A percentile compares a stretch with the other conserved stretches of the same genome.
phyloP scores from a whole-genome alignment of 2,797 vertebrate genomes.

The Pelochelys cantorii region DNA sequence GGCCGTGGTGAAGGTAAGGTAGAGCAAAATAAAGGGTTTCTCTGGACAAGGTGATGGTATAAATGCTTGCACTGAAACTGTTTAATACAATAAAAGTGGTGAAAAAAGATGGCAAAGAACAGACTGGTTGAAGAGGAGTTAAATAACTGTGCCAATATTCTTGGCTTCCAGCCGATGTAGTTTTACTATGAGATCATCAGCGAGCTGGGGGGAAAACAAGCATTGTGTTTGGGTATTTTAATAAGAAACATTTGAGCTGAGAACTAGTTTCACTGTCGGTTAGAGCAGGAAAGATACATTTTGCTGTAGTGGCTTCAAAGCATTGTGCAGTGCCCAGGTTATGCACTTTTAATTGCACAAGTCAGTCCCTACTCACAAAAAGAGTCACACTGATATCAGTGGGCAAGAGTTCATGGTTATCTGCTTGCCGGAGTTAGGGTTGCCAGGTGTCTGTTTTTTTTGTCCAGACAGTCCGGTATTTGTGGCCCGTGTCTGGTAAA shows the following conservation, averaged over 20 bases:
- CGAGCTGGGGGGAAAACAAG: background rate
- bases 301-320: background rate
- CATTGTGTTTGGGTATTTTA: background rate
- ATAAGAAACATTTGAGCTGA: background rate
- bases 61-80: background rate
- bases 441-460: no score
- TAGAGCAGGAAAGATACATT: background rate
- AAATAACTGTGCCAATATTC: background rate
- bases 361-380: background rate
- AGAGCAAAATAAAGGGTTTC: background rate
- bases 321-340: background rate
- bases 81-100: conserved; percentile 6
- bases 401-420: background rate
- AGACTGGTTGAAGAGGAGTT: background rate
- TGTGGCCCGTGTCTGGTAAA: no score
- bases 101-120: background rate
- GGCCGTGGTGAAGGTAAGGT: background rate
- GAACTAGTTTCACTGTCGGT: background rate
- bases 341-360: background rate
- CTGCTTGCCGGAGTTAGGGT: background rate
- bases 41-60: background rate
- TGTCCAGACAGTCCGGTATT: no score
- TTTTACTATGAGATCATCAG: background rate
- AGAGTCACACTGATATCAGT: background rate
- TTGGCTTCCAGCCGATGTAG: background rate